Percentiles rank a stretch among this genome's conserved stretches.
phyloP scores from a whole-genome alignment of 2,113 vertebrate genomes.

The Sapayoa aenigma region DNA sequence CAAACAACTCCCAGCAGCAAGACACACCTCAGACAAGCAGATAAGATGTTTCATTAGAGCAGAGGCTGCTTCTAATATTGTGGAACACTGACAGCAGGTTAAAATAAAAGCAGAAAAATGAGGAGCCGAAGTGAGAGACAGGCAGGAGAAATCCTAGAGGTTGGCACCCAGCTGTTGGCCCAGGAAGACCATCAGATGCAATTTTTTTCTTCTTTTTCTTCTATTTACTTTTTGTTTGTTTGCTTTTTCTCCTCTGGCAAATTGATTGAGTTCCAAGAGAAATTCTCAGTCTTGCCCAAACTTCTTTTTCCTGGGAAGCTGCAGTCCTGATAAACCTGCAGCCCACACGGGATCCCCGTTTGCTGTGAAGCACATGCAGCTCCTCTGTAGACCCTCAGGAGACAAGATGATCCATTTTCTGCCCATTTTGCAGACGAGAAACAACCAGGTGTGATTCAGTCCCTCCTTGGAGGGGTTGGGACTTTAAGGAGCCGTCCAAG shows the following conservation, averaged over 20 bases:
- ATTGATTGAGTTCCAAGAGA: neutral
- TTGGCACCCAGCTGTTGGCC: neutral
- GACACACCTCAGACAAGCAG: slow-evolving; percentile 27
- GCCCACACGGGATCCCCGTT: neutral
- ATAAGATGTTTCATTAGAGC: slow-evolving; percentile 32
- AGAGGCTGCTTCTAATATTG: neutral
- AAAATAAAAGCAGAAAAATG: neutral
- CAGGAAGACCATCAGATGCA: neutral
- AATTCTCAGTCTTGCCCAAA: neutral
- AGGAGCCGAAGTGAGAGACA: neutral
- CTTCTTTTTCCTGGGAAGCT: neutral
- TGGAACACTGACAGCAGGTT: neutral
- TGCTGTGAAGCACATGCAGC: neutral
- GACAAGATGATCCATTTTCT: neutral
- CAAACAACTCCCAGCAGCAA: slow-evolving; percentile 12
- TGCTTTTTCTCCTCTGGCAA: neutral
- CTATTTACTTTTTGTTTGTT: no score
- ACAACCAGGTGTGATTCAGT: neutral
- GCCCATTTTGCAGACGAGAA: neutral
- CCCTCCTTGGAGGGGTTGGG: neutral
- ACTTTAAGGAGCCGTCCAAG: neutral
- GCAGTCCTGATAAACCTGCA: neutral
- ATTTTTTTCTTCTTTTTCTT: neutral
- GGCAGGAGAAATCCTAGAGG: neutral
- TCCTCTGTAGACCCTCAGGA: neutral